phyloP scores from a whole-genome alignment of 35 echinoderm and acorn worm genomes.

The Lytechinus variegatus region DNA sequence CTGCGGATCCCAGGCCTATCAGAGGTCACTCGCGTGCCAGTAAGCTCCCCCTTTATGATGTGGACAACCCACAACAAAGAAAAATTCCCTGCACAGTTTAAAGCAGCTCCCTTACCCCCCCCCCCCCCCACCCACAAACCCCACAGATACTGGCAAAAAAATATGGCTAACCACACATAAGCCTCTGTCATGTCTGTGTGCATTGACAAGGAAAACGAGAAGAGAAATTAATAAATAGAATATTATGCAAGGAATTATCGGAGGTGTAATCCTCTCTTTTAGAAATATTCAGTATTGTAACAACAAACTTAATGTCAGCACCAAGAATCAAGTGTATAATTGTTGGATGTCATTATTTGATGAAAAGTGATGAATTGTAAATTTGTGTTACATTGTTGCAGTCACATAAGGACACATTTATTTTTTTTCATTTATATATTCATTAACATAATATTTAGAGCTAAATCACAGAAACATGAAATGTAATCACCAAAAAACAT shows the following conservation, averaged over 20 bases:
- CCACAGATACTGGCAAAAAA: not conserved
- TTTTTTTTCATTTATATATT: no score
- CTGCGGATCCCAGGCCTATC: not conserved
- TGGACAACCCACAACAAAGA: not conserved
- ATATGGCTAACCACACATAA: not conserved
- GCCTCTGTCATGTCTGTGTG: not conserved
- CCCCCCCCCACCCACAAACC: not conserved
- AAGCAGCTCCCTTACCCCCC: not conserved
- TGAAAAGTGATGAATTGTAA: not conserved
- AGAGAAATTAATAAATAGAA: not conserved
- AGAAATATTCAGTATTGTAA: not conserved
- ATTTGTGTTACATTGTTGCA: not conserved
- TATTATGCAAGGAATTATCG: not conserved
- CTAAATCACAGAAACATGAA: not conserved
- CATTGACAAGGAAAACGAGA: not conserved
- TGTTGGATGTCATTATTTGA: not conserved
- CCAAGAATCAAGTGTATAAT: not conserved
- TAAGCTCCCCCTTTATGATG: not conserved
- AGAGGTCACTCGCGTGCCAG: slow-evolving; percentile 6
- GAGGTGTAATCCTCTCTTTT: not conserved
- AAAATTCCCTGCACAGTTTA: not conserved
- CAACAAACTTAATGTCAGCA: not conserved
- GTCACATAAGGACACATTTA: no score
- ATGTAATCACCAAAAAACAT: not conserved
- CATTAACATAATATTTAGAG: not conserved